Evolutionary conservation across 1,140 invertebrate genomes (phyloP), one percentile per base, ranked within the genome.

Genomic region (Eciton burchellii): DNA sequence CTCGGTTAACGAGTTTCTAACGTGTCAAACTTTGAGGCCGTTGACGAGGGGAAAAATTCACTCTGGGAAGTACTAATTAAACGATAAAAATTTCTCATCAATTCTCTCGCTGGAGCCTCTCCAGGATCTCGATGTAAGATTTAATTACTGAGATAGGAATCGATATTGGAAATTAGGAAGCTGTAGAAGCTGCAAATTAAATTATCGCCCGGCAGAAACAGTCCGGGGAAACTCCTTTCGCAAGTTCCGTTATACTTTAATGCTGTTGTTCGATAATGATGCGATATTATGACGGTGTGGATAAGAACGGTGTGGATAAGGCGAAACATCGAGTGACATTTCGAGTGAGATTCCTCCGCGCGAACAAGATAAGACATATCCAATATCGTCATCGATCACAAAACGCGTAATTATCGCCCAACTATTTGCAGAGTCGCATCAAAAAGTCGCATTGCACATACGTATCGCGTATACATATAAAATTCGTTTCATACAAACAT

Each of bases 1-100:
- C 19, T 79, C 45, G 68, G 43, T 68, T 65, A 68, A 11, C 21
- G 21, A 68, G 21, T 14, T 56, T 16, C 21, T 68, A 43, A 54
- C 1, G 19, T 68, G 12, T 35, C 35, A 19, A 74, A 65, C 21
- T 57, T 72, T 26, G 6, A 57, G 43, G 16, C 26, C 65, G 29
- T 76, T 41, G 8, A 14, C 54, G 12, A 35, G 35, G n/a, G 6
- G 6, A 35, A 19, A 49, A 56, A 19, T 56, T 43, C 49, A 56
- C 35, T 73, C 59, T 24, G 59, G 24, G 21, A 52, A 24, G 59
- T 49, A 74, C 63, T 76, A 76, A 52, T 76, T 63, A 76, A 65
- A 19, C 14, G 19, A 65, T 35, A 76, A 41, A 76, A 24, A 65
- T 76, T 62, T 65, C 43, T 59, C 35, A 9, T 43, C 24, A 16